A percentile compares a stretch with the other conserved stretches of the same genome.
Conservation (phyloP, 2,888 invertebrate genomes). For the Rhamphomyia laevipes region DNA sequence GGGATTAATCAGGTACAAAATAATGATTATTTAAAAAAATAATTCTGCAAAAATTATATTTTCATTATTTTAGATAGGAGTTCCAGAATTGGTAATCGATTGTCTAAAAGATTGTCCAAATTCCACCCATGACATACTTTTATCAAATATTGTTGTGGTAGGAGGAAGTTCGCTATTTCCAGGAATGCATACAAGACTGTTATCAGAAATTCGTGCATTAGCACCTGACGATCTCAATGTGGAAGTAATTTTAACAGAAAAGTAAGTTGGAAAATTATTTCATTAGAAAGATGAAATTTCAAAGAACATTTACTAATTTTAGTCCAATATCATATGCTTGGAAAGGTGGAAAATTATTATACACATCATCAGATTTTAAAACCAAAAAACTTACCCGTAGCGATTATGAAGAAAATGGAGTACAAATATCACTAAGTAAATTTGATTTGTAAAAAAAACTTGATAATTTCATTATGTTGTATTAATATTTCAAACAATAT, state of each 20-base stretch:
- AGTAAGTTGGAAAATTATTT: slow-evolving; percentile 41
- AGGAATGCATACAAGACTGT: slow-evolving; percentile 70
- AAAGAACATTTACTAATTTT: slow-evolving; percentile 9
- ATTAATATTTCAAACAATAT: no score
- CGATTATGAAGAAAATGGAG: slow-evolving; percentile 85
- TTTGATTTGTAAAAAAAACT: slow-evolving; percentile 8
- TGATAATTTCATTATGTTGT: neutral
- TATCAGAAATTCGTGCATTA: slow-evolving; percentile 63
- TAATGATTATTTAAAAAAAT: neutral
- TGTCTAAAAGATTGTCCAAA: slow-evolving; percentile 63
- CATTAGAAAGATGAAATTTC: neutral
- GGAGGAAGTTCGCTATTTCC: slow-evolving; percentile 73
- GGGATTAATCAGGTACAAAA: slow-evolving; percentile 57
- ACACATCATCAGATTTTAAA: slow-evolving; percentile 60
- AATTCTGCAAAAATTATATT: no score
- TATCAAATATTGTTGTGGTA: slow-evolving; percentile 71
- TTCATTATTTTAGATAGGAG: slow-evolving; percentile 55
- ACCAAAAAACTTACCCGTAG: slow-evolving; percentile 63
- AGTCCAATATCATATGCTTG: slow-evolving; percentile 78
- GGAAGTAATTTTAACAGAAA: slow-evolving; percentile 53
- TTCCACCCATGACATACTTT: slow-evolving; percentile 62
- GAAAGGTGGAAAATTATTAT: slow-evolving; percentile 73
- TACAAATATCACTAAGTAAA: slow-evolving; percentile 8
- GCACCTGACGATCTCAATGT: slow-evolving; percentile 70
- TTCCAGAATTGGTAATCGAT: slow-evolving; percentile 77